Evolutionary conservation across 2,113 vertebrate species (phyloP), one percentile per base, ranked within the genome.

Genomic region (Nematolebias whitei): DNA sequence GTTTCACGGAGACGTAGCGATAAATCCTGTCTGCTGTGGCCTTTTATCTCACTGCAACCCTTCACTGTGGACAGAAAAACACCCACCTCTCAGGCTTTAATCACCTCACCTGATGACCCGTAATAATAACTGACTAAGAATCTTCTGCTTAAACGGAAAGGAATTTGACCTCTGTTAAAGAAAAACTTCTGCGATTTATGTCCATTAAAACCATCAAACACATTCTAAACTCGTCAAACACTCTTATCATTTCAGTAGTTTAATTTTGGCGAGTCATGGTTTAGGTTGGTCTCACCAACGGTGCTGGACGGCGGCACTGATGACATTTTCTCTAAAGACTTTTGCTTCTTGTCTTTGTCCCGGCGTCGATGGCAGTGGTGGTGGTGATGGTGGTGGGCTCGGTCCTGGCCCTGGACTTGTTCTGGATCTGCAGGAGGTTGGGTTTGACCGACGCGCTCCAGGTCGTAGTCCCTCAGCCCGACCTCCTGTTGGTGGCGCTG

Each of bases 291-390:
- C 82, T 84, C 61, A 98, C 97, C 94, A 2, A 91, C 79, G 12
- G 94, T 91, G 11, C 87, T 81, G 4, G 94, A 92, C 0, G 91
- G 90, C 49, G 94, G 74, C 50, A 90, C 88, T 35, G 93, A 90
- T 12, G 90, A 66, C 0, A 91, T 81, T 87, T 92, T 93, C 1
- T 99, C 97, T 75, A 95, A 74, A 1, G 95, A 95, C 73, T 93
- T 95, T 84, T 96, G 96, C 81, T 95, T 96, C 90, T 92, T 95
- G 47, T 96, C 95, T 83, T 93, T 95, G 75, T 96, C 96, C 78
- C 95, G 93, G 84, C 96, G 96, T 32, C 96, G 93, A 63, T 96
- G 96, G 83, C 96, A 95, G 38, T 93, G 92, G 72, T 93, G 91
- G 74, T 93, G 91, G 65, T 93, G 90, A 60, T 92, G 90, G 61